Percentiles rank a stretch among this genome's conserved stretches.
Conservation (phyloP, 2,888 invertebrate species). For the Helobdella robusta region DNA sequence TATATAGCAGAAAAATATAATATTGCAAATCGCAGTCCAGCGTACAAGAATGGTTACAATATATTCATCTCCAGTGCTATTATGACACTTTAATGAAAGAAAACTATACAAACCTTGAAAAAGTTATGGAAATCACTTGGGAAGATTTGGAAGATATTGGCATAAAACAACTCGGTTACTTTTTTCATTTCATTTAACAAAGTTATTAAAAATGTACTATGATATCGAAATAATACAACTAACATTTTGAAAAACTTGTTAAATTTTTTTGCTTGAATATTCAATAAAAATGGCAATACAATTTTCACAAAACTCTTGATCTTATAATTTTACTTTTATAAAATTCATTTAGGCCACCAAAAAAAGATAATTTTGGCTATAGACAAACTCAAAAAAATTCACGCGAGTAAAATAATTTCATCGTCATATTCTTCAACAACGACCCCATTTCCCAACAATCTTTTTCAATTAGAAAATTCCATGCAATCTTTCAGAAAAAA, state of each 20-base stretch:
- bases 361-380: conserved; percentile 94
- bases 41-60: conserved; percentile 83
- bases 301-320: too few relatives aligned
- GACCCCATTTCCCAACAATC: conserved; percentile 26
- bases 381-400: conserved; percentile 79
- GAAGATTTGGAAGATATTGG: conserved; percentile 95
- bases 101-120: conserved; percentile 84
- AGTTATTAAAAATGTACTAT: too few relatives aligned
- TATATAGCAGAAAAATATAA: too few relatives aligned
- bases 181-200: too few relatives aligned
- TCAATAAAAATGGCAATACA: too few relatives aligned
- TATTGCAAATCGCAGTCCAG: too few relatives aligned
- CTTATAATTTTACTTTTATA: too few relatives aligned
- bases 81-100: conserved; percentile 78
- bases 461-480: too few relatives aligned
- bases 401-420: neutral
- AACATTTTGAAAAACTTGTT: too few relatives aligned
- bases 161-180: conserved; percentile 52
- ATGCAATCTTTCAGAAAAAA: conserved; percentile 12
- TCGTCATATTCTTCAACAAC: neutral
- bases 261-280: too few relatives aligned
- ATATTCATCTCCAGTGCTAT: conserved; percentile 79
- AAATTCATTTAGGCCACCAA: conserved; percentile 88
- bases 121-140: conserved; percentile 90
- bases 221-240: too few relatives aligned